Percentiles rank a stretch among this genome's conserved stretches.
Evolutionary conservation across 2,113 vertebrate species (phyloP).

Genomic region (Candoia aspera): DNA sequence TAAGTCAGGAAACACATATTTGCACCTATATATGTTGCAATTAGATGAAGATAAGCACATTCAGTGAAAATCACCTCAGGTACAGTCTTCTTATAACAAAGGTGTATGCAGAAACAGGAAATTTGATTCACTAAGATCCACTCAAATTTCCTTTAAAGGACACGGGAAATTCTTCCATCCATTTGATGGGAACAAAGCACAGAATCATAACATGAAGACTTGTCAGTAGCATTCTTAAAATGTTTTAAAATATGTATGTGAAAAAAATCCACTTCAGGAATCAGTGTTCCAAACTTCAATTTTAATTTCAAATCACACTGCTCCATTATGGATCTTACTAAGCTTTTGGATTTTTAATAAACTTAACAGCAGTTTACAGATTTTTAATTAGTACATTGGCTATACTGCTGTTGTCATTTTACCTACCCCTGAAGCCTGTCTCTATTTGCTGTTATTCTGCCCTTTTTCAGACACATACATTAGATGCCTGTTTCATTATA

Average conservation of each 20-base stretch:
- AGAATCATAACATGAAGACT: neutral
- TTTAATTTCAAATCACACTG: neutral
- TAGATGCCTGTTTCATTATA: neutral
- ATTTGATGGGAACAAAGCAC: neutral
- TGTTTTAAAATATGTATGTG: neutral
- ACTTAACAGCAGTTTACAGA: no score
- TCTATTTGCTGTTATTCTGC: neutral
- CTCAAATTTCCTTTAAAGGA: neutral
- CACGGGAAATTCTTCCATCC: neutral
- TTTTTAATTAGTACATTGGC: neutral
- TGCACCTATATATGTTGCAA: neutral
- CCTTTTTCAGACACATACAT: neutral
- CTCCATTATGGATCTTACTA: neutral
- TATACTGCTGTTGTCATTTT: neutral
- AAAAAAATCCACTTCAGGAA: neutral
- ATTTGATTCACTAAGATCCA: neutral
- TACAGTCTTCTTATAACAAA: neutral
- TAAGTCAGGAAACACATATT: neutral
- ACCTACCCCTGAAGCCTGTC: neutral
- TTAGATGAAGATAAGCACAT: slow-evolving; percentile 10
- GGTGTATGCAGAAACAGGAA: neutral
- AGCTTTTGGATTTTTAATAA: neutral
- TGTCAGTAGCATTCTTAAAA: neutral
- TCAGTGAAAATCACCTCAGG: neutral
- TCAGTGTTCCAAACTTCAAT: neutral